A percentile compares a stretch with the other conserved stretches of the same genome.
Evolutionary conservation across 2,797 vertebrate species (phyloP).

Genomic region (Enteromius unitaeniatus): DNA sequence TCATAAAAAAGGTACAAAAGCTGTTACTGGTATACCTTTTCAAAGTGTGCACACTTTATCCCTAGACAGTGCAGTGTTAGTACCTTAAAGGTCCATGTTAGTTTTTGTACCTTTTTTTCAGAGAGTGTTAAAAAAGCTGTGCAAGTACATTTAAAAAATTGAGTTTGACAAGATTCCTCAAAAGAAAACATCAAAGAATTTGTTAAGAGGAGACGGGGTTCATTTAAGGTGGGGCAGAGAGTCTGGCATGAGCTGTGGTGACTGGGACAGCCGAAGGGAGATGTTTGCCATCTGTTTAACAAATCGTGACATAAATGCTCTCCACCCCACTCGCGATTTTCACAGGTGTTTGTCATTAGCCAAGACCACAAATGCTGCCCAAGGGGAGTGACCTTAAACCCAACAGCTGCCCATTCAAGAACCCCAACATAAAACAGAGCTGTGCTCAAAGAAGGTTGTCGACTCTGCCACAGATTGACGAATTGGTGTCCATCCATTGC

Average conservation of each 20-base stretch:
- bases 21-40: neutral
- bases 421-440: constrained; percentile 28
- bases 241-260: constrained; percentile 31
- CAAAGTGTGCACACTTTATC: neutral
- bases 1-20: neutral
- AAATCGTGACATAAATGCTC: constrained; percentile 56
- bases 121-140: neutral
- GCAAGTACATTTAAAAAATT: neutral
- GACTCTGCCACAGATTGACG: constrained; percentile 35
- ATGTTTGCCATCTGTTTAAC: constrained; percentile 67
- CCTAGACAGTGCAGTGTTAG: neutral
- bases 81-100: neutral
- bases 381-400: constrained; percentile 44
- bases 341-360: constrained; percentile 66
- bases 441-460: neutral
- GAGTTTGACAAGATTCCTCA: neutral
- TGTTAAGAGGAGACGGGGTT: neutral
- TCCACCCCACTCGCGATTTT: constrained; percentile 45
- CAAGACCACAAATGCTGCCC: constrained; percentile 52
- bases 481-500: constrained; percentile 27
- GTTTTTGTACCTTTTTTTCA: neutral
- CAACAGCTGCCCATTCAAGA: constrained; percentile 52
- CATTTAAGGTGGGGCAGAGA: neutral
- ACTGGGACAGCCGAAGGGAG: constrained; percentile 59
- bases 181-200: neutral